A percentile compares a stretch with the other conserved stretches of the same genome.
phyloP scores from a whole-genome alignment of 2,888 invertebrate species.

The Erebia palarica region DNA sequence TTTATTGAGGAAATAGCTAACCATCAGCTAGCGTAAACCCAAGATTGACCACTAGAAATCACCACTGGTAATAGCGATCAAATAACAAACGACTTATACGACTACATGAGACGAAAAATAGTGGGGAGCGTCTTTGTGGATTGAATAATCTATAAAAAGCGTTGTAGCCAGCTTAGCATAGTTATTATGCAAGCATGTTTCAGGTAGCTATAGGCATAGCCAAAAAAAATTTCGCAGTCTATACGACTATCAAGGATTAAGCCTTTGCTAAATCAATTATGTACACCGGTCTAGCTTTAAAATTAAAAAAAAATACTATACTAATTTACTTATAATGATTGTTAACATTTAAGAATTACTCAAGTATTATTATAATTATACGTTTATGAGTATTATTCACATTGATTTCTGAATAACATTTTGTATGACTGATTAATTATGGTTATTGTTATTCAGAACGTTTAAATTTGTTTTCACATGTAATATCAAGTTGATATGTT shows the following conservation, averaged over 20 bases:
- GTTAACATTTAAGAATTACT: not conserved
- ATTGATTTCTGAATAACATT: conserved; percentile 1
- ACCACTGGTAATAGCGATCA: too few relatives aligned
- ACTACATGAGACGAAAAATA: too few relatives aligned
- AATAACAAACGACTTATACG: too few relatives aligned
- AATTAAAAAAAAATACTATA: not conserved
- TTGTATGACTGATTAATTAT: not conserved
- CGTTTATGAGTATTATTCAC: not conserved
- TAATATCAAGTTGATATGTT: too few relatives aligned
- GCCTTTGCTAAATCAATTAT: not conserved
- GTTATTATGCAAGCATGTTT: not conserved
- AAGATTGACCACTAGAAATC: too few relatives aligned
- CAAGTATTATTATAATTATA: not conserved
- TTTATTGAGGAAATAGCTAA: too few relatives aligned
- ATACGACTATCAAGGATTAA: not conserved
- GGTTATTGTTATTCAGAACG: not conserved
- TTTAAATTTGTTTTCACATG: too few relatives aligned
- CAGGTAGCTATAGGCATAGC: too few relatives aligned
- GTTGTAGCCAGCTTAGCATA: not conserved
- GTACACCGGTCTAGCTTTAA: not conserved
- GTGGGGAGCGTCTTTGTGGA: too few relatives aligned
- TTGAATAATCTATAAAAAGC: too few relatives aligned
- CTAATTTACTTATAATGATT: not conserved
- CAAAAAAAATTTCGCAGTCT: too few relatives aligned
- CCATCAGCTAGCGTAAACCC: too few relatives aligned